A percentile compares a stretch with the other conserved stretches of the same genome.
Conservation (phyloP, 2,113 vertebrate species). For the Psophia crepitans region DNA sequence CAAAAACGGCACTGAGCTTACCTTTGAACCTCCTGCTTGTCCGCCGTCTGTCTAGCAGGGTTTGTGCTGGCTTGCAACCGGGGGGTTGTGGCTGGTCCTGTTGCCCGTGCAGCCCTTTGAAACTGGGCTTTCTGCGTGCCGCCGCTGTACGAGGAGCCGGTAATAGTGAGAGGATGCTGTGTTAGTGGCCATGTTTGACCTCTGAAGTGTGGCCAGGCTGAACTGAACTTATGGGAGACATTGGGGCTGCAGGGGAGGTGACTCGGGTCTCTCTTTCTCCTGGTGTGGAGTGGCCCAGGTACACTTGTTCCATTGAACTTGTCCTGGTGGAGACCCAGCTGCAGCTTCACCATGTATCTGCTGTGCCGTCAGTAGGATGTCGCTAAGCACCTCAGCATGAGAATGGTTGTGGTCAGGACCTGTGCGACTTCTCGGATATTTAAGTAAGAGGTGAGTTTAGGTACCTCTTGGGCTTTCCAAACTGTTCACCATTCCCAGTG, state of each 20-base stretch:
- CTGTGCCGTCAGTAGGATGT: background rate
- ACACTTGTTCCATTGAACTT: fast-evolving
- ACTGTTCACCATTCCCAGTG: background rate
- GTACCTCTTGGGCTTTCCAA: background rate
- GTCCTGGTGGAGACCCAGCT: background rate
- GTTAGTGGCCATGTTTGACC: background rate
- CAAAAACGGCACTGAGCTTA: background rate
- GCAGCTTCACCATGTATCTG: background rate
- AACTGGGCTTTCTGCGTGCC: fast-evolving
- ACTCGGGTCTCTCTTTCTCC: fast-evolving
- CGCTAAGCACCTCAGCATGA: background rate
- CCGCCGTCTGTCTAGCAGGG: background rate
- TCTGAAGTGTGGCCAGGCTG: background rate
- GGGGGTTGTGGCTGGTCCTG: fast-evolving
- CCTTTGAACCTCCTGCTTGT: background rate
- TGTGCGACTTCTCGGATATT: fast-evolving
- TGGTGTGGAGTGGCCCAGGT: background rate
- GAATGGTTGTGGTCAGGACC: background rate
- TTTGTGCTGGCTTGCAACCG: background rate
- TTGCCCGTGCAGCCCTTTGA: background rate
- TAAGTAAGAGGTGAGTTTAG: background rate
- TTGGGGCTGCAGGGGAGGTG: background rate
- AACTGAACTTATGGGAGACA: fast-evolving
- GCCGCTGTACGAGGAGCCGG: fast-evolving
- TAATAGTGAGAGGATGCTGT: background rate